Conservation (phyloP, 2,888 invertebrate species). For the Scaptomyza cyrtandrae region DNA sequence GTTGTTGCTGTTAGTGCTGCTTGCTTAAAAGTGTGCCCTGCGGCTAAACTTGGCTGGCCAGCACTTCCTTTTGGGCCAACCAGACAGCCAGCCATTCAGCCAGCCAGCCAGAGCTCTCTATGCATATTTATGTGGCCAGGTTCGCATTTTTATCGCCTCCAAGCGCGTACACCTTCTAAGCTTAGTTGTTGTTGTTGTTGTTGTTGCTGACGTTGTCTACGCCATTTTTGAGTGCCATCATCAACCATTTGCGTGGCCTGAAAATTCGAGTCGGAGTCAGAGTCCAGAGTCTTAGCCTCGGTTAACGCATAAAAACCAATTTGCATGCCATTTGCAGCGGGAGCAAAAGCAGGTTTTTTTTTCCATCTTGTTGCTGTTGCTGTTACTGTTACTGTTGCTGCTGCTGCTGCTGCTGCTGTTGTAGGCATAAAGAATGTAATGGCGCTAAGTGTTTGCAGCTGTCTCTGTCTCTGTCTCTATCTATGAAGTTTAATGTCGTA, state of each 20-base stretch:
- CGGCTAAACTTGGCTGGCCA: constrained; percentile 72
- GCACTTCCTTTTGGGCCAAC: constrained; percentile 58
- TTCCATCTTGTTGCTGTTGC: constrained; percentile 29
- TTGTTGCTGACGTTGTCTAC: constrained; percentile 62
- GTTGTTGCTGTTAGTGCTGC: constrained; percentile 38
- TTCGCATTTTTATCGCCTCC: constrained; percentile 63
- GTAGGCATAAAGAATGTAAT: constrained; percentile 67
- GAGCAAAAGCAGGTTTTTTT: constrained; percentile 72
- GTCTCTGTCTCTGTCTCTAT: constrained; percentile 57
- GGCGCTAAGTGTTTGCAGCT: constrained; percentile 67
- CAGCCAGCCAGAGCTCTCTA: constrained; percentile 47
- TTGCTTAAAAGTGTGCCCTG: constrained; percentile 75
- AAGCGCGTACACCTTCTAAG: constrained; percentile 69
- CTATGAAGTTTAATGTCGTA: constrained; percentile 44
- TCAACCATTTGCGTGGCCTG: constrained; percentile 66
- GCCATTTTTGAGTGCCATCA: constrained; percentile 79
- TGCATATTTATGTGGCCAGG: constrained; percentile 74
- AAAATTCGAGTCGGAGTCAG: constrained; percentile 4
- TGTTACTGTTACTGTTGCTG: no score
- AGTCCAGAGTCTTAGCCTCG: constrained; percentile 31
- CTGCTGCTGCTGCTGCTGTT: constrained; percentile 21
- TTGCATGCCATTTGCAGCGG: constrained; percentile 76
- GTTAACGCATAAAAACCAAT: constrained; percentile 79
- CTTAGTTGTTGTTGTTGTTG: constrained; percentile 15
- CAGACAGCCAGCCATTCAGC: constrained; percentile 3